phyloP scores from a whole-genome alignment of 2,888 invertebrate genomes.

The Eudiplozoon nipponicum region DNA sequence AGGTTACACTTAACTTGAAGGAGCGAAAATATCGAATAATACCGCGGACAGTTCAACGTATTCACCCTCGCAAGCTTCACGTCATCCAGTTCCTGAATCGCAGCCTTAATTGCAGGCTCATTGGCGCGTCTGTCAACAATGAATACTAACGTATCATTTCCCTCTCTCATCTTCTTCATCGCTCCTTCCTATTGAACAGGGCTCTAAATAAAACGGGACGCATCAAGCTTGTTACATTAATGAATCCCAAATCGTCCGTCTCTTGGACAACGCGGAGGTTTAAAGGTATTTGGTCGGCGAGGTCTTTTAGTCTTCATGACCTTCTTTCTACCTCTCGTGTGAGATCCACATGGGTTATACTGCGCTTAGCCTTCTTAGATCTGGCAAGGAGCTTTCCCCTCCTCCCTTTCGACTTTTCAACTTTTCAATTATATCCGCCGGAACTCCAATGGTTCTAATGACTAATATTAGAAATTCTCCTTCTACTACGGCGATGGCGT shows the following conservation, averaged over 20 bases:
- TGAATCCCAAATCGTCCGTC: conserved; percentile 77
- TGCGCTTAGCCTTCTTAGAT: conserved; percentile 41
- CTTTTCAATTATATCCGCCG: too few species aligned
- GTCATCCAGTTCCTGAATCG: conserved; percentile 85
- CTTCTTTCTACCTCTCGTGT: conserved; percentile 54
- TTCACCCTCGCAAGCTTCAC: conserved; percentile 93
- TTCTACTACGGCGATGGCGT: too few species aligned
- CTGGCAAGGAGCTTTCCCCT: too few species aligned
- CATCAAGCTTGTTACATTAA: conserved; percentile 73
- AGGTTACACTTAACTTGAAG: too few species aligned
- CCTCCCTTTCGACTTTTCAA: too few species aligned
- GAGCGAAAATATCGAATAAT: too few species aligned
- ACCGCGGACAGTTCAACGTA: conserved; percentile 78
- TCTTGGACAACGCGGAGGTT: conserved; percentile 57
- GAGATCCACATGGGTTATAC: conserved; percentile 63
- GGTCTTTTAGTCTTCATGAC: conserved; percentile 78
- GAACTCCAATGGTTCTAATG: too few species aligned
- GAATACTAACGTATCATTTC: conserved; percentile 94
- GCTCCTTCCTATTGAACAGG: conserved; percentile 96
- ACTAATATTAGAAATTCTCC: too few species aligned
- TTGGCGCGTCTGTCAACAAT: conserved; percentile 74
- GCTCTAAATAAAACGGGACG: conserved; percentile 79
- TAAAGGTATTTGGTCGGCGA: conserved; percentile 64
- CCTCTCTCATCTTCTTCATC: conserved; percentile 99
- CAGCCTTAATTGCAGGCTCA: conserved; percentile 76